Conservation (phyloP, 2,888 invertebrate species). For the Acrocyrtus sp. region DNA sequence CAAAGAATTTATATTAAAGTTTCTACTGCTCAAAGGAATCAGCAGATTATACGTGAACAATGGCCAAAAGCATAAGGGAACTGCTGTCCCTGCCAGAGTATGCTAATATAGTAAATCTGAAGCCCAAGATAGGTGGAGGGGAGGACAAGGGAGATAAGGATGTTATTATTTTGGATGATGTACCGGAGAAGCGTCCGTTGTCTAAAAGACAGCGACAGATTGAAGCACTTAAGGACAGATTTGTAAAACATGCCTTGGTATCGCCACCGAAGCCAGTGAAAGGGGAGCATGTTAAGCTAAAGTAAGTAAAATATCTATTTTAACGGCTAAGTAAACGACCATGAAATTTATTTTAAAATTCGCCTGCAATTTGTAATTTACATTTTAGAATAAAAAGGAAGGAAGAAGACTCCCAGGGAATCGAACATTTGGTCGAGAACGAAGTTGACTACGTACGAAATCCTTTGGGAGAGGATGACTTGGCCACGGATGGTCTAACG, state of each 20-base stretch:
- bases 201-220: constrained; percentile 70
- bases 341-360: constrained; percentile 4
- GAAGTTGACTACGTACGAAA: constrained; percentile 59
- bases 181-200: constrained; percentile 65
- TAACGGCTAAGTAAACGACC: constrained; percentile 35
- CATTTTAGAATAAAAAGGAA: constrained; percentile 66
- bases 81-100: constrained; percentile 49
- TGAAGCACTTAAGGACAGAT: constrained; percentile 76
- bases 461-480: constrained; percentile 45
- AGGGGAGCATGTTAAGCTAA: constrained; percentile 70
- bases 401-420: constrained; percentile 64
- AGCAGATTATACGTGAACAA: too few relatives aligned
- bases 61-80: constrained; percentile 52
- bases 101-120: constrained; percentile 63
- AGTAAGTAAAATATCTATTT: constrained; percentile 68
- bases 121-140: constrained; percentile 71
- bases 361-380: constrained; percentile 3
- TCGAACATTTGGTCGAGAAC: constrained; percentile 64
- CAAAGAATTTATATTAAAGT: too few relatives aligned
- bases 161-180: constrained; percentile 74
- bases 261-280: constrained; percentile 69
- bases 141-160: constrained; percentile 71
- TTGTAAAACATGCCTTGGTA: constrained; percentile 73
- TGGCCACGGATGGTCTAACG: constrained; percentile 16
- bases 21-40: too few relatives aligned